phyloP scores from a whole-genome alignment of 1,140 invertebrate species.

The Acyrthosiphon pisum region DNA sequence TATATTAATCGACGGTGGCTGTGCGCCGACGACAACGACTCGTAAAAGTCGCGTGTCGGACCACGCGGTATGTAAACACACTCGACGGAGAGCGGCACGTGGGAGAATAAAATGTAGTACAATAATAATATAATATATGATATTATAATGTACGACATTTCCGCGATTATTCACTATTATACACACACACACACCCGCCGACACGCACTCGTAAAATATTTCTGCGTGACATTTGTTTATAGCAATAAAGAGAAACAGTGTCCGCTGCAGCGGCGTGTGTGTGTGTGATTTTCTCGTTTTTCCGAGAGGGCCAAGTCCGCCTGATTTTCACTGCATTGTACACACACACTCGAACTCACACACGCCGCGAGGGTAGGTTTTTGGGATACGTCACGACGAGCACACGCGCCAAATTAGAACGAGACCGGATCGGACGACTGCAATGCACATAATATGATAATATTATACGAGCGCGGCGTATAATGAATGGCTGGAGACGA shows the following conservation, averaged over 20 bases:
- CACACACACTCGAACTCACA: no score
- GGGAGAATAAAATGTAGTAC: constrained; percentile 10
- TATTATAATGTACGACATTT: not conserved
- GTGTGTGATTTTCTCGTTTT: not conserved
- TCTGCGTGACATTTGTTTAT: not conserved
- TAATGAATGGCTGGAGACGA: not conserved
- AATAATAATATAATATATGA: not conserved
- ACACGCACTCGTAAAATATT: not conserved
- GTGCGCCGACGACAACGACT: not conserved
- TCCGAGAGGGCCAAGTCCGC: not conserved
- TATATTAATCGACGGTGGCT: constrained; percentile 1
- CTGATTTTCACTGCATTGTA: not conserved
- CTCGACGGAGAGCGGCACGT: not conserved
- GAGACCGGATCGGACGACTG: constrained; percentile 23
- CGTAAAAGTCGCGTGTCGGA: constrained; percentile 38
- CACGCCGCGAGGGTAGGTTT: not conserved
- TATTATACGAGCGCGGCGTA: not conserved
- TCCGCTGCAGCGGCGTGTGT: not conserved
- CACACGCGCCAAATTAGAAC: constrained; percentile 51
- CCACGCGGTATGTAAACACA: constrained; percentile 22
- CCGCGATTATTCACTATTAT: not conserved
- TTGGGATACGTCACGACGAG: not conserved
- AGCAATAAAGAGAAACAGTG: not conserved
- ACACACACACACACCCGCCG: no score
- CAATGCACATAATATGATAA: not conserved